Evolutionary conservation across 2,797 vertebrate genomes (phyloP).

Genomic region (Melanotaenia parkinsoni): DNA sequence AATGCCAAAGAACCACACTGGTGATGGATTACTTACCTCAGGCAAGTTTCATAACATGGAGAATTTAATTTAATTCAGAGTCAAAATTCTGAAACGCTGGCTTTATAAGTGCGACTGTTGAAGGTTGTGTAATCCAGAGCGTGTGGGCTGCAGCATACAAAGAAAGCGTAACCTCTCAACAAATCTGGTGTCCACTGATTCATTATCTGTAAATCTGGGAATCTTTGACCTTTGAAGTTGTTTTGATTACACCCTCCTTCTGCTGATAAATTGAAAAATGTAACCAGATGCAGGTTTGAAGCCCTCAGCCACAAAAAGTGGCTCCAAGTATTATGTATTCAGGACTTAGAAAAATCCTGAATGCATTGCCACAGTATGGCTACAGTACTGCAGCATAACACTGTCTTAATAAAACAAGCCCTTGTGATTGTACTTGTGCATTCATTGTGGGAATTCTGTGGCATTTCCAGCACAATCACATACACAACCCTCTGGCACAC

Average conservation of each 20-base stretch:
- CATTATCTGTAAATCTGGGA: background rate
- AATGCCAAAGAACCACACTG: background rate
- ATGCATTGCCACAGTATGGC: background rate
- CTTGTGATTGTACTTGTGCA: constrained; percentile 10
- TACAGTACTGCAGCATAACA: background rate
- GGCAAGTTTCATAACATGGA: background rate
- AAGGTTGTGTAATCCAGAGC: background rate
- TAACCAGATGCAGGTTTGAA: background rate
- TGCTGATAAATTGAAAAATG: background rate
- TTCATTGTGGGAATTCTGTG: constrained; percentile 43
- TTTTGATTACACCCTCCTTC: background rate
- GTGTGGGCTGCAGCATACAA: background rate
- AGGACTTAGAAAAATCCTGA: background rate
- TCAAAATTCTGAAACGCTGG: background rate
- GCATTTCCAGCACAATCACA: constrained; percentile 50
- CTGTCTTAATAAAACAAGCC: background rate
- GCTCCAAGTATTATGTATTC: background rate
- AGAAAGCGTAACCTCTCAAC: background rate
- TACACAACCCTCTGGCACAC: constrained; percentile 46
- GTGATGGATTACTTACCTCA: constrained; percentile 2
- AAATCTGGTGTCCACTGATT: background rate
- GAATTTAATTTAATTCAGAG: background rate
- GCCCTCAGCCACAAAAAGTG: background rate
- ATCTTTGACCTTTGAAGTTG: background rate
- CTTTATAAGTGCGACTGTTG: background rate